phyloP scores from a whole-genome alignment of 64 coral and sea anemone genomes.

The Stylophora pistillata region DNA sequence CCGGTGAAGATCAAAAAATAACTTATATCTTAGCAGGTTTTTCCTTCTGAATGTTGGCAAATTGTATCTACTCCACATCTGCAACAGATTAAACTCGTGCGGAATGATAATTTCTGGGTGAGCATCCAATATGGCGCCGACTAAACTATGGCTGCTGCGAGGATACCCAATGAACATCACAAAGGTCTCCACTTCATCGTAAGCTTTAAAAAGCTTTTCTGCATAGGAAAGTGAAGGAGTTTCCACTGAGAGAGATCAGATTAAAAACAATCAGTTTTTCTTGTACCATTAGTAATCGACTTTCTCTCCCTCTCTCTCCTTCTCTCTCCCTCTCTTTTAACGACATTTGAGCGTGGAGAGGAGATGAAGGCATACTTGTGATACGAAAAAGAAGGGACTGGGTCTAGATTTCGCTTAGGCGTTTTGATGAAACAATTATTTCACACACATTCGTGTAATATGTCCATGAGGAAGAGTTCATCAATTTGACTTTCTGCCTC shows the following conservation, averaged over 20 bases:
- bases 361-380: neutral
- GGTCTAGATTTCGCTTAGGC: no score
- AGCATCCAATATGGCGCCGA: conserved; percentile 28
- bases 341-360: neutral
- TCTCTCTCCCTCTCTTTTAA: no score
- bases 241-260: neutral
- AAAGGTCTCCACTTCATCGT: conserved; percentile 26
- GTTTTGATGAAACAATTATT: no score
- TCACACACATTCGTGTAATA: no score
- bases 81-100: neutral
- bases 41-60: neutral
- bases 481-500: no score
- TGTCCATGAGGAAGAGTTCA: no score
- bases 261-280: no score
- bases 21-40: neutral
- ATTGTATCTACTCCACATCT: neutral
- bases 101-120: conserved; percentile 35
- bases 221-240: neutral
- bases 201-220: neutral
- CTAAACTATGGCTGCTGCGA: conserved; percentile 30
- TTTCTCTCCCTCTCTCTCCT: no score
- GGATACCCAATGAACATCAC: conserved; percentile 46
- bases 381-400: no score
- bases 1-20: neutral
- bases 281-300: no score